phyloP scores from a whole-genome alignment of 2,113 vertebrate genomes.

The Leiothrix lutea region DNA sequence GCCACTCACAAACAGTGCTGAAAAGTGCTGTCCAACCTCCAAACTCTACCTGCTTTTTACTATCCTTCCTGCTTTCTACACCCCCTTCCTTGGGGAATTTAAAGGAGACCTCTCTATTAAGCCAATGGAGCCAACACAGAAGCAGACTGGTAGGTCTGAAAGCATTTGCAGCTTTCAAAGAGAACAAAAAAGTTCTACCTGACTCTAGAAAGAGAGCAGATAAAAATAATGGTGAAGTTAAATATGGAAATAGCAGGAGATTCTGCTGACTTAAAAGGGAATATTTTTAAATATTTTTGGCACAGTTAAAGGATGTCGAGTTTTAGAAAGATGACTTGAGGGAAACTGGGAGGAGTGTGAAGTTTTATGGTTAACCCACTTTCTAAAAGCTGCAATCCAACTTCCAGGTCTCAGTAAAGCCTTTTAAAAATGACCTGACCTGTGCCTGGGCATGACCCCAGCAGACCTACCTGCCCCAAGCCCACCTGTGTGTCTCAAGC shows the following conservation, averaged over 20 bases:
- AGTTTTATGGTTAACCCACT: not conserved
- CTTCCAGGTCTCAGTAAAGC: not conserved
- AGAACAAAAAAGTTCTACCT: not conserved
- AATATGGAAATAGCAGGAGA: not conserved
- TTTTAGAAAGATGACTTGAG: not conserved
- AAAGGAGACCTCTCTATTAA: not conserved
- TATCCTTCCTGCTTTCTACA: not conserved
- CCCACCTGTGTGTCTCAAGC: not conserved
- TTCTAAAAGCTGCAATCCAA: not conserved
- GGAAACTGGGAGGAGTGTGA: not conserved
- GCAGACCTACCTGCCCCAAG: not conserved
- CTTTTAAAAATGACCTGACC: not conserved
- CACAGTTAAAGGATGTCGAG: not conserved
- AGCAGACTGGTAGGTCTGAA: not conserved
- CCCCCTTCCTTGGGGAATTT: not conserved
- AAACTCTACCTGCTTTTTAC: not conserved
- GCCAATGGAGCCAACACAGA: not conserved
- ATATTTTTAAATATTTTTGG: not conserved
- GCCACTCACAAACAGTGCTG: not conserved
- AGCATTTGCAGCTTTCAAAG: not conserved
- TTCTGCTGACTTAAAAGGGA: slow-evolving; percentile 12
- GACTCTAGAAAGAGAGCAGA: not conserved
- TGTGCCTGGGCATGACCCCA: not conserved
- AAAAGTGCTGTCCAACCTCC: not conserved
- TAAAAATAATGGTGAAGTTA: slow-evolving; percentile 2